phyloP scores from a whole-genome alignment of 1,140 invertebrate genomes.

The Orchesella cincta region DNA sequence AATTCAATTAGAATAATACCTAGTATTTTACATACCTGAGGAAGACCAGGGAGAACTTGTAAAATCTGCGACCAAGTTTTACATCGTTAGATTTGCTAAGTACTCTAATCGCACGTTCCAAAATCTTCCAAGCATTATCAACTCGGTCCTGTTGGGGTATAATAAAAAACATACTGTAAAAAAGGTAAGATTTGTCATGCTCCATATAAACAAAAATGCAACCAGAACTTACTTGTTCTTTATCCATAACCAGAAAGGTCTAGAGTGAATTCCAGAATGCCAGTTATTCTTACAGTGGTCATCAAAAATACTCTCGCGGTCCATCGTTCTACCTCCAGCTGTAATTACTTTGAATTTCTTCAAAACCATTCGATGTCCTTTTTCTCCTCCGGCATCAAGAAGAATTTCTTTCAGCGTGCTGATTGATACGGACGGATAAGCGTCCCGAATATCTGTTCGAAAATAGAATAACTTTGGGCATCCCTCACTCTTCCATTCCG shows the following conservation, averaged over 20 bases:
- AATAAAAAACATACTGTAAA: no score
- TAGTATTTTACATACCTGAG: slow-evolving; percentile 29
- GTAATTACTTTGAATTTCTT: neutral
- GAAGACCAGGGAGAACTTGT: slow-evolving; percentile 27
- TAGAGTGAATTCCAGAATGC: slow-evolving; percentile 19
- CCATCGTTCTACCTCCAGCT: neutral
- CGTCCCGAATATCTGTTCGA: slow-evolving; percentile 38
- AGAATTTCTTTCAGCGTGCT: neutral
- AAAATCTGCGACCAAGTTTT: slow-evolving; percentile 15
- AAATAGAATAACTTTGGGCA: slow-evolving; percentile 20
- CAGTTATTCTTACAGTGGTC: neutral
- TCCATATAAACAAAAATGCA: no score
- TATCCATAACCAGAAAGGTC: neutral
- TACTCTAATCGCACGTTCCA: neutral
- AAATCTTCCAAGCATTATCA: neutral
- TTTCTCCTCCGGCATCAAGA: neutral
- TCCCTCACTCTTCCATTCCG: neutral
- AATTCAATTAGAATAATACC: no score
- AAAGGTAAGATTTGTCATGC: no score
- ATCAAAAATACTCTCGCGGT: neutral
- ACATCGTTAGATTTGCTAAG: neutral
- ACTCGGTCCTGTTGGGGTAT: neutral
- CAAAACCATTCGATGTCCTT: neutral
- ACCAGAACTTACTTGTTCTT: neutral
- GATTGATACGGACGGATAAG: slow-evolving; percentile 29